phyloP scores from a whole-genome alignment of 2,888 invertebrate species.

The Lacanobia oleracea region DNA sequence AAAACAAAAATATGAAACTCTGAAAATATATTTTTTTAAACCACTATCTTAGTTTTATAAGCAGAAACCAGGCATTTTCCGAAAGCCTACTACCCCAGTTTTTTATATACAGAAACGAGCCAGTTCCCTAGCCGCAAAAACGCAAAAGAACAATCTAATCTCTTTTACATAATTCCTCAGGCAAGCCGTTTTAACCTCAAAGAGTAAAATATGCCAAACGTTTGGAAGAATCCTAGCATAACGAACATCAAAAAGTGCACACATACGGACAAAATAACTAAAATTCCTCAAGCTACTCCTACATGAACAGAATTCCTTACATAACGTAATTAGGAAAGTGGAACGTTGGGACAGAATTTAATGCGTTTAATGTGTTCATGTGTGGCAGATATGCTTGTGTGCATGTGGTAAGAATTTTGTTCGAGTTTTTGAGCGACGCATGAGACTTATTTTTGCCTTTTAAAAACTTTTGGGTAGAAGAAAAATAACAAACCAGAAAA shows the following conservation, averaged over 20 bases:
- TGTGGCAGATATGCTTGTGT: slow-evolving; percentile 12
- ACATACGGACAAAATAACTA: slow-evolving; percentile 60
- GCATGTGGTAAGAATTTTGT: slow-evolving; percentile 6
- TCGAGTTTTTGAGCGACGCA: neutral
- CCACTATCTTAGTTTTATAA: no score
- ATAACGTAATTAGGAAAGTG: slow-evolving; percentile 52
- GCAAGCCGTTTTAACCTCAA: slow-evolving; percentile 36
- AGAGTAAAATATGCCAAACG: slow-evolving; percentile 63
- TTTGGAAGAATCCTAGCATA: slow-evolving; percentile 59
- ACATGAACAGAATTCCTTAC: slow-evolving; percentile 59
- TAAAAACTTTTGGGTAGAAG: no score
- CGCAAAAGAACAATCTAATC: neutral
- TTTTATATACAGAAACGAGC: neutral
- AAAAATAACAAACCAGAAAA: no score
- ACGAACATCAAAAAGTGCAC: slow-evolving; percentile 59
- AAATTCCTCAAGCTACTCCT: slow-evolving; percentile 59
- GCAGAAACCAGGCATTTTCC: neutral
- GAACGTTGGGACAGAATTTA: slow-evolving; percentile 21
- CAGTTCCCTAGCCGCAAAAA: neutral
- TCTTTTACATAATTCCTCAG: slow-evolving; percentile 7
- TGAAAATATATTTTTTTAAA: neutral
- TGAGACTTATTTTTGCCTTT: neutral
- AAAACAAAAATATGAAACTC: no score
- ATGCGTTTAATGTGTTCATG: slow-evolving; percentile 28
- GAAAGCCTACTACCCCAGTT: neutral